Percentiles rank a stretch among this genome's conserved stretches.
Conservation (phyloP, 2,797 vertebrate species). For the Telmatherina bonti region DNA sequence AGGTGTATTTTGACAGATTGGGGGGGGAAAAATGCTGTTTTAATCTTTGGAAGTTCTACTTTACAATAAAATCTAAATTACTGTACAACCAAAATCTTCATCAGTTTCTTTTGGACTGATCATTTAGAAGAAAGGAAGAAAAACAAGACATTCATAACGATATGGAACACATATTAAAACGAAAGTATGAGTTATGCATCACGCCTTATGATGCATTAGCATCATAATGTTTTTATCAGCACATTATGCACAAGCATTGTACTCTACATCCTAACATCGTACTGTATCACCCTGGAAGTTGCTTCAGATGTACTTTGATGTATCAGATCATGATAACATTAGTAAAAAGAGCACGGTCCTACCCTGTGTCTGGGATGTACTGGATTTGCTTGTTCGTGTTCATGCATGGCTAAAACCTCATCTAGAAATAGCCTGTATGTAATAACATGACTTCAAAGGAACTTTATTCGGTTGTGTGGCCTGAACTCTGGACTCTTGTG, state of each 20-base stretch:
- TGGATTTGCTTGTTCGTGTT: slow-evolving; percentile 23
- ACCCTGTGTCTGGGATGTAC: slow-evolving; percentile 9
- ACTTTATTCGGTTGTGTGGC: slow-evolving; percentile 56
- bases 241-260: not conserved
- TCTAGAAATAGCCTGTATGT: slow-evolving; percentile 31
- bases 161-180: not conserved
- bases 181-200: not conserved
- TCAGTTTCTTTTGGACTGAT: no score
- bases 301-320: no score
- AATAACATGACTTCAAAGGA: slow-evolving; percentile 64
- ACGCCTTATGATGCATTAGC: no score
- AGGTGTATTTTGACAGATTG: no score
- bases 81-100: no score
- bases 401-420: slow-evolving; percentile 21
- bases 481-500: slow-evolving; percentile 47
- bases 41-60: no score
- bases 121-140: not conserved
- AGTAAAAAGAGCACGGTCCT: not conserved
- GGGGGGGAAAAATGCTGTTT: no score
- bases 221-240: no score
- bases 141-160: not conserved
- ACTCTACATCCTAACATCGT: not conserved
- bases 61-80: no score
- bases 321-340: not conserved
- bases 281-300: not conserved